Percentiles rank a stretch among this genome's conserved stretches.
These are phyloP conservation scores for Lymantria monacha DNA, from an alignment of 2,888 invertebrate genomes.

Conservation along the genomic window DNA sequence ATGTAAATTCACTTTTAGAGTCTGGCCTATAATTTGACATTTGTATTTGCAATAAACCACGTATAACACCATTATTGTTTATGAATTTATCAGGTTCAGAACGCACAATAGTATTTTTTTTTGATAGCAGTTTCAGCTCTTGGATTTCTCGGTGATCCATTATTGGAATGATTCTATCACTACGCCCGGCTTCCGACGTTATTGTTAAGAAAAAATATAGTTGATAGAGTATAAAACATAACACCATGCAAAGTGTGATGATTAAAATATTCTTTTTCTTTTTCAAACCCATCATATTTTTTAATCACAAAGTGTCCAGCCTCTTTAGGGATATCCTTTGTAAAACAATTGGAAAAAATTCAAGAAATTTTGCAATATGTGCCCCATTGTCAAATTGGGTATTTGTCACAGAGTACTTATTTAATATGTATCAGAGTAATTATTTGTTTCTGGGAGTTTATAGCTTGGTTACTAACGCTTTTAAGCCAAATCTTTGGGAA, in stretches of 20 bases:
- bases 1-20: conserved; percentile 62
- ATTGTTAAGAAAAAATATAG: conserved; percentile 69
- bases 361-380: too few relatives aligned
- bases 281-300: conserved; percentile 48
- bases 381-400: too few relatives aligned
- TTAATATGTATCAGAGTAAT: too few relatives aligned
- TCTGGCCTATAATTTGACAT: conserved; percentile 66
- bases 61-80: conserved; percentile 63
- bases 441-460: too few relatives aligned
- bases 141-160: conserved; percentile 48
- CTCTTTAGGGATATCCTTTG: not conserved
- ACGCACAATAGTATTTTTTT: conserved; percentile 28
- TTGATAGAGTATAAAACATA: conserved; percentile 69
- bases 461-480: too few relatives aligned
- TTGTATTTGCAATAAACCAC: conserved; percentile 61
- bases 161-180: conserved; percentile 49
- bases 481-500: too few relatives aligned
- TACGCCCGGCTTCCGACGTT: conserved; percentile 49
- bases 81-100: conserved; percentile 66
- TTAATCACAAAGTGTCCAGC: not conserved
- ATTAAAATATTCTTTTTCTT: conserved; percentile 71
- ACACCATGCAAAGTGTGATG: conserved; percentile 54
- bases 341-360: not conserved
- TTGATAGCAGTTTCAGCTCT: conserved; percentile 19
- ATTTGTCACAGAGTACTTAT: too few relatives aligned